Base-by-base conservation (phyloP, 2,888 invertebrate genomes). In the Cephus pygmeus region DNA sequence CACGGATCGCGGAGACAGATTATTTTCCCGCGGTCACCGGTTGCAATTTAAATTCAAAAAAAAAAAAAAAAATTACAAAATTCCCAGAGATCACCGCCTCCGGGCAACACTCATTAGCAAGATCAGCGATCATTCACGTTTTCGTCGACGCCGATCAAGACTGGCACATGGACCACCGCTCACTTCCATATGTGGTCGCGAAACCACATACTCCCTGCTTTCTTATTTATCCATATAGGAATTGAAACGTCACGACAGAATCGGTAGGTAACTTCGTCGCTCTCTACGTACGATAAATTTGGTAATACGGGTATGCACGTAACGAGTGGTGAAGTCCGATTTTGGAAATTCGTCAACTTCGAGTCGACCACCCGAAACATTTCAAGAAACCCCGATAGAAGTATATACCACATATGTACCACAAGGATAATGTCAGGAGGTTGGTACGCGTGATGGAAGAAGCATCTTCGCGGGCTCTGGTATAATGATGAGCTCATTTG, bases 111-210 rank as follows among this genome's bases (percentile, higher is more conserved):
- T 23, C 56, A 56, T 56, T 56, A 56, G 56, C 9, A 56, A 15
- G 15, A 15, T 2, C 40, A 40, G 56, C 56, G 56, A 56, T 56
- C 71, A 12, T 71, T 33, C 71, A 31, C 71, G 71, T 71, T 71
- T 71, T 34, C 71, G 71, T 71, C 71, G 56, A 56, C 23, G 23
- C 56, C 56, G 56, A 56, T 56, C 56, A 56, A 56, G 9, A 23
- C 56, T 23, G 56, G 56, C 56, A 23, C 56, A 15, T 36, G 56
- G 56, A 56, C 9, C 56, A 33, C 33, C 71, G 71, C 31, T 31
- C 71, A 34, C 71, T 34, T 71, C 71, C 71, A 71, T 71, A 33
- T 71, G 71, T 23, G 71, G 71, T 34, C 71, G 71, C 31, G 31
- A 71, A 71, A 71, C 31, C 15, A 34, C 71, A 31, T 31, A 12